A percentile compares a stretch with the other conserved stretches of the same genome.
Evolutionary conservation across 2,888 invertebrate species (phyloP).

Genomic region (Agelastica alni): DNA sequence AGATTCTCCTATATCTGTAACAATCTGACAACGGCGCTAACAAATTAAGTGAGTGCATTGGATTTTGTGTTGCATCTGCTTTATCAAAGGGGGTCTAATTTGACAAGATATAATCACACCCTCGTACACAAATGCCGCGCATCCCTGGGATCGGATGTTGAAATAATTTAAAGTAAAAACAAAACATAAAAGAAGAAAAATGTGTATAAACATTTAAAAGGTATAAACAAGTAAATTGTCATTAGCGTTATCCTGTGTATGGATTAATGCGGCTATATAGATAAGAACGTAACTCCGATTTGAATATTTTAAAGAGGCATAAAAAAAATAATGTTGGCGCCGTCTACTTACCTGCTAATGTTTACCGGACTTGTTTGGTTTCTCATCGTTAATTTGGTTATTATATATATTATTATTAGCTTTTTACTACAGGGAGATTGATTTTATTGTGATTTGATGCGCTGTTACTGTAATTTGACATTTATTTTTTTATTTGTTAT

Average conservation of each 20-base stretch:
- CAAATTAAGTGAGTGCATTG: too few species aligned
- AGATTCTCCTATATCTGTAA: too few species aligned
- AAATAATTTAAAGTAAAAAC: too few species aligned
- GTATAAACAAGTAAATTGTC: constrained; percentile 2
- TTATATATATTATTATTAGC: constrained; percentile 11
- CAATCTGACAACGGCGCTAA: too few species aligned
- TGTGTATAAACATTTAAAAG: not conserved
- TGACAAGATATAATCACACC: too few species aligned
- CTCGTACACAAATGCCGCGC: too few species aligned
- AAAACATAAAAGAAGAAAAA: too few species aligned
- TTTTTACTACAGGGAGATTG: constrained; percentile 13
- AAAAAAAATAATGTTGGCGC: constrained; percentile 31
- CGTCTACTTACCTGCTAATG: constrained; percentile 34
- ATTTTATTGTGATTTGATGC: not conserved
- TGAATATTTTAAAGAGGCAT: constrained; percentile 31
- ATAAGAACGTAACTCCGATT: constrained; percentile 24
- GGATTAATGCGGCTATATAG: constrained; percentile 6
- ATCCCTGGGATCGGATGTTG: too few species aligned
- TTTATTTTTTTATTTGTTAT: too few species aligned
- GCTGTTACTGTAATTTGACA: too few species aligned
- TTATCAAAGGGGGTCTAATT: too few species aligned
- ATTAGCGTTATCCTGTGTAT: constrained; percentile 11
- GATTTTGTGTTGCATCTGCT: too few species aligned
- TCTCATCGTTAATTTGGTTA: constrained; percentile 26
- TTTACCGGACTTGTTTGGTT: constrained; percentile 27